Conservation (phyloP, 1,140 invertebrate genomes). For the Choristoneura fumiferana region DNA sequence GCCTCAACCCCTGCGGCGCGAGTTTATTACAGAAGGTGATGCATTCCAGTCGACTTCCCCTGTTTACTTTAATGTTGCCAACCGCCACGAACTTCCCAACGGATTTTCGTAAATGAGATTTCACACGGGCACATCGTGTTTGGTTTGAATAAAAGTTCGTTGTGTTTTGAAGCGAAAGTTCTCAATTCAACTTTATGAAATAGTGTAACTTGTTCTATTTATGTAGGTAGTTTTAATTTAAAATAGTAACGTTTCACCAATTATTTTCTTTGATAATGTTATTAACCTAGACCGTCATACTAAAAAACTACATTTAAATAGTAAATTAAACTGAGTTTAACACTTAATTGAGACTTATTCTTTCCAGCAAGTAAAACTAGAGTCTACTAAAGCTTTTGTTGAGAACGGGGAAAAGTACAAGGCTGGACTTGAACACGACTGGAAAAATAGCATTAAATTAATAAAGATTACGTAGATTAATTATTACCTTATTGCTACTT, state of each 20-base stretch:
- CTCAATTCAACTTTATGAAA: slow-evolving; percentile 13
- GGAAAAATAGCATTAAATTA: too few species aligned
- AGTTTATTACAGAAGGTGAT: slow-evolving; percentile 52
- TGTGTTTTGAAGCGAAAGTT: slow-evolving; percentile 25
- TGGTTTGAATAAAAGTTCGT: slow-evolving; percentile 44
- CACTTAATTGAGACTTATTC: too few species aligned
- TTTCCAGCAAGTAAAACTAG: too few species aligned
- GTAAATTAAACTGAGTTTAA: too few species aligned
- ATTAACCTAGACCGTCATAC: too few species aligned
- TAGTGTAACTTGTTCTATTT: slow-evolving; percentile 13
- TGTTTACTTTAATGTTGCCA: slow-evolving; percentile 47
- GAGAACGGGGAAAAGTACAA: too few species aligned
- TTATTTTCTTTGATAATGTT: too few species aligned
- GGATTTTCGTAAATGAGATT: slow-evolving; percentile 54
- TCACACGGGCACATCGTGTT: slow-evolving; percentile 45
- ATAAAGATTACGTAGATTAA: too few species aligned
- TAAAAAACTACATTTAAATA: too few species aligned
- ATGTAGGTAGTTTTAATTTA: neutral
- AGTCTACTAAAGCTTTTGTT: too few species aligned
- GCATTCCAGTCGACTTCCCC: slow-evolving; percentile 35
- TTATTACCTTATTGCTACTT: too few species aligned
- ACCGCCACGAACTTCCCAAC: slow-evolving; percentile 38
- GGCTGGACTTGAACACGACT: too few species aligned
- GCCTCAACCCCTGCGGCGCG: slow-evolving; percentile 35
- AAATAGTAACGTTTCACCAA: neutral